Evolutionary conservation across 2,888 invertebrate species (phyloP).

Genomic region (Onthophagus sagittarius): DNA sequence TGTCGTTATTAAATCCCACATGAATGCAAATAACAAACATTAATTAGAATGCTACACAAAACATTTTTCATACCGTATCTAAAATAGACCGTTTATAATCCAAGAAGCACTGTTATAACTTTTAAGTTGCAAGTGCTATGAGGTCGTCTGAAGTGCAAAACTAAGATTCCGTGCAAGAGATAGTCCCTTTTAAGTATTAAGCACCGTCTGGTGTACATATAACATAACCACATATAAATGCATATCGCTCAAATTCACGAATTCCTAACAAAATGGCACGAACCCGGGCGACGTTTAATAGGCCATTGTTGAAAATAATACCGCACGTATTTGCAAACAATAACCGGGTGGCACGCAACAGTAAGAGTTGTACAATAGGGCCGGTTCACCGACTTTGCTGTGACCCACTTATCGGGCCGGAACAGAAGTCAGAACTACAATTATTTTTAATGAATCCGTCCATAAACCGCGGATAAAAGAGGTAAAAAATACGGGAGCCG

Average conservation of each 20-base stretch:
- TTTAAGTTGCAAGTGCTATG: background rate
- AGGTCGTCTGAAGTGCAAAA: background rate
- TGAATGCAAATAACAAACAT: background rate
- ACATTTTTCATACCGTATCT: background rate
- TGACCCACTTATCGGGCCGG: slow-evolving; percentile 12
- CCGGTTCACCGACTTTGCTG: slow-evolving; percentile 9
- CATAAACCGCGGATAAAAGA: slow-evolving; percentile 10
- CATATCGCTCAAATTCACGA: slow-evolving; percentile 9
- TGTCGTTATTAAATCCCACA: no score
- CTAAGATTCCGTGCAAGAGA: background rate
- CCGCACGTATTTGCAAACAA: slow-evolving; percentile 12
- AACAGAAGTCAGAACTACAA: slow-evolving; percentile 13
- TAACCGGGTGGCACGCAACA: slow-evolving; percentile 11
- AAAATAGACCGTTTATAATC: background rate
- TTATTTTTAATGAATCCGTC: slow-evolving; percentile 13
- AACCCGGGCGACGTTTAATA: slow-evolving; percentile 10
- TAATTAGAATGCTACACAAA: background rate
- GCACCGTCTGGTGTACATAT: background rate
- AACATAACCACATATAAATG: background rate
- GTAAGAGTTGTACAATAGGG: slow-evolving; percentile 6
- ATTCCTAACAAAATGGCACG: slow-evolving; percentile 11
- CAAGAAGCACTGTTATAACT: background rate
- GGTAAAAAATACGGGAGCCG: slow-evolving; percentile 1
- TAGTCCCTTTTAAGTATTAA: background rate
- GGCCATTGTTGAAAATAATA: slow-evolving; percentile 14